Base-by-base conservation (phyloP, 1,140 invertebrate species). In the Zaprionus taronus region DNA sequence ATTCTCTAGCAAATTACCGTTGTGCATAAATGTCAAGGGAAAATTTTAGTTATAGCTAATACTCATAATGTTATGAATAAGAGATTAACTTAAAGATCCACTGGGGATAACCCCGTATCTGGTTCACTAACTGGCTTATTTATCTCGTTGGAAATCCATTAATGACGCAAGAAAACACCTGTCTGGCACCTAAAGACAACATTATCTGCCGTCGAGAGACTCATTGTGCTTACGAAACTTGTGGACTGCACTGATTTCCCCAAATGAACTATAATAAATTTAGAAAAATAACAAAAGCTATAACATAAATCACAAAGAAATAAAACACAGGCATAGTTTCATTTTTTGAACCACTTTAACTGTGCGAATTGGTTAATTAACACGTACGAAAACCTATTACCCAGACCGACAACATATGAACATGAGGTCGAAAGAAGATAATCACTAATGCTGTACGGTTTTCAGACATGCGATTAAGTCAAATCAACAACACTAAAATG, bases 301-400 rank as follows among this genome's bases (percentile, higher is more conserved):
- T 41, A 53, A 56, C 81, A 80, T 83, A 77, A 84, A 77, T 80
- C 81, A 68, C 53, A 34, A 63, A 47, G 51, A 36, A 69, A 51
- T 51, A 24, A 69, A 72, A 67, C 75, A 57, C 64, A 77, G 36
- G 31, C 61, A 62, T 47, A 63, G 47, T 71, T 70, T 51, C 51
- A 58, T 57, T 38, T 57, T 38, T 55, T 67, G 51, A 22, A n/a
- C 15, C 12, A 15, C 7, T 31, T 22, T 63, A 36, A 68, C 68
- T 61, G 53, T 74, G 81, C 85, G 66, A 89, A 90, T 73, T 75
- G 51, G 75, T 72, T 90, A 89, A 90, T 89, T 89, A 89, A 81
- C 84, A 81, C 84, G 84, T 89, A 81, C 58, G 28, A 49, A 34
- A 64, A 24, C 1, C 47, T 6, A 51, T 51, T 24, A 51, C 47